phyloP scores from a whole-genome alignment of 2,888 invertebrate genomes.

The Apodemia zela region DNA sequence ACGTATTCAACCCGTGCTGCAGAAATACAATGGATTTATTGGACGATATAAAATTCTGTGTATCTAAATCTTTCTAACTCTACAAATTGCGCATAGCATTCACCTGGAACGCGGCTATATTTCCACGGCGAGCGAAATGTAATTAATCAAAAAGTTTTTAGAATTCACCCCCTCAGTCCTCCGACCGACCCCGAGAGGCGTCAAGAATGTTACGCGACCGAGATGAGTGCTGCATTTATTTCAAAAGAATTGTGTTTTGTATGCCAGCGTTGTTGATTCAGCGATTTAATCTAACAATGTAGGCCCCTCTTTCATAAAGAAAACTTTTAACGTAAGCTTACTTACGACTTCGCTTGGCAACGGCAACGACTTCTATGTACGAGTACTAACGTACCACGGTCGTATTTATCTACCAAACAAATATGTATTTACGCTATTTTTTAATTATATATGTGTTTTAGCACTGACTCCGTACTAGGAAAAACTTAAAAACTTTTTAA shows the following conservation, averaged over 20 bases:
- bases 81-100: slow-evolving; percentile 52
- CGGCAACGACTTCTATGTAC: too few species aligned
- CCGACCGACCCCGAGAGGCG: slow-evolving; percentile 22
- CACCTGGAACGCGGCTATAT: slow-evolving; percentile 63
- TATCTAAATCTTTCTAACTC: slow-evolving; percentile 38
- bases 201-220: slow-evolving; percentile 32
- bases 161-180: slow-evolving; percentile 23
- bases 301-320: slow-evolving; percentile 7
- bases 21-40: too few species aligned
- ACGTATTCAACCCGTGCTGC: too few species aligned
- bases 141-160: slow-evolving; percentile 77
- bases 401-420: background rate
- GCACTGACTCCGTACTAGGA: too few species aligned
- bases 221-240: slow-evolving; percentile 30
- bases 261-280: slow-evolving; percentile 25
- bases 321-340: background rate
- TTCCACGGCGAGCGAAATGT: slow-evolving; percentile 65
- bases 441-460: too few species aligned
- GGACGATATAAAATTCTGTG: background rate
- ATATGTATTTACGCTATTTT: too few species aligned
- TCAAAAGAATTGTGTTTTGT: slow-evolving; percentile 28
- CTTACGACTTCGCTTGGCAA: background rate
- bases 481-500: too few species aligned
- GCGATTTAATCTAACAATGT: slow-evolving; percentile 23
- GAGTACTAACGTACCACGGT: background rate